Evolutionary conservation across 1,140 invertebrate genomes (phyloP).

Genomic region (Drosophila tsacasi): DNA sequence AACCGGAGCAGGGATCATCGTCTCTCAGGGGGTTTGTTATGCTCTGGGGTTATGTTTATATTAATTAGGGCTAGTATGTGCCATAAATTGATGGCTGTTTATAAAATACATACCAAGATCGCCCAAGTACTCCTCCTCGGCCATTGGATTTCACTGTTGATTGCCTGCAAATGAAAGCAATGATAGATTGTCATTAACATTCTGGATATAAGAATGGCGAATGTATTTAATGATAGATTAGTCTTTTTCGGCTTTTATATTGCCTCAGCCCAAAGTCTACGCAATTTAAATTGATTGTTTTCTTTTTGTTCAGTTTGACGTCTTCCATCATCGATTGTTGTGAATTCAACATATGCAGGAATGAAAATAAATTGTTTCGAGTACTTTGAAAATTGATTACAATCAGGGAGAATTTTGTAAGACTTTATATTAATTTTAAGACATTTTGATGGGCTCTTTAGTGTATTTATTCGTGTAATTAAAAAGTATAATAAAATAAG

Average conservation of each 20-base stretch:
- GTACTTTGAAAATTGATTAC: constrained; percentile 11
- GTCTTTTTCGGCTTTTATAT: not conserved
- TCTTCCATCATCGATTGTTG: constrained; percentile 24
- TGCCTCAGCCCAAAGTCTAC: not conserved
- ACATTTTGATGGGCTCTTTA: not conserved
- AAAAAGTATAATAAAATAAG: too few species aligned
- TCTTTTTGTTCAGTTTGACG: constrained; percentile 1
- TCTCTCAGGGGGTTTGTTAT: not conserved
- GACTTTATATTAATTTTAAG: not conserved
- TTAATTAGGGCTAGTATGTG: constrained; percentile 50
- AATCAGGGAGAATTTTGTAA: not conserved
- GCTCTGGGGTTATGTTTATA: constrained; percentile 45
- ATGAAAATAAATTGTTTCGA: not conserved
- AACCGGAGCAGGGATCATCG: constrained; percentile 12
- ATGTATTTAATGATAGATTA: constrained; percentile 40
- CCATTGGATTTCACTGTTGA: constrained; percentile 64
- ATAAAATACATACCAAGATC: constrained; percentile 72
- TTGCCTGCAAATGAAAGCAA: constrained; percentile 68
- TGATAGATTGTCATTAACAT: constrained; percentile 60
- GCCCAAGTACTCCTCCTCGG: constrained; percentile 61
- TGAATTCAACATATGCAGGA: not conserved
- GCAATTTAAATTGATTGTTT: constrained; percentile 10
- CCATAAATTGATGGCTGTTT: constrained; percentile 58
- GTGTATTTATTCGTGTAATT: not conserved
- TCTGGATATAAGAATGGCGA: not conserved